A percentile compares a stretch with the other conserved stretches of the same genome.
These are phyloP conservation scores for Tor tambroides DNA, from an alignment of 2,113 vertebrate species.

Conservation along the genomic window DNA sequence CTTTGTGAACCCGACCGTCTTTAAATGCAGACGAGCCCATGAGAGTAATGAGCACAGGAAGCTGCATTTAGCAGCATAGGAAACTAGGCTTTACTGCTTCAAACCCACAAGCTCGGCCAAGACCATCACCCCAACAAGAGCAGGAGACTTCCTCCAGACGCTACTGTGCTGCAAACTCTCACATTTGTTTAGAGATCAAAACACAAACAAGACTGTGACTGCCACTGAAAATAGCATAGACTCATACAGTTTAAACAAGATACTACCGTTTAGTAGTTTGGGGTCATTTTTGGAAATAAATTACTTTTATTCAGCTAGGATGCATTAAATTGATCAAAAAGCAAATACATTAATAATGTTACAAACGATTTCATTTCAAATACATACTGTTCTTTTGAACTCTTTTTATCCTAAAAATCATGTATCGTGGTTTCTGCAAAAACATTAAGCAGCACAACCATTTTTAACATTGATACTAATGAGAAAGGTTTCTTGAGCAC, in stretches of 20 bases:
- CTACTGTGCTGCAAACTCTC: slow-evolving; percentile 1
- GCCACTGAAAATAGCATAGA: not conserved
- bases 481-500: not conserved
- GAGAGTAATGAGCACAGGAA: slow-evolving; percentile 51
- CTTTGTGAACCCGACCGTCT: slow-evolving; percentile 6
- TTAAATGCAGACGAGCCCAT: not conserved
- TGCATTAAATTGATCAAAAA: not conserved
- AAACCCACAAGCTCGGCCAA: slow-evolving; percentile 42
- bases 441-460: too few species aligned
- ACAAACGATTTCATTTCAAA: not conserved
- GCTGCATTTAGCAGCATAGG: slow-evolving; percentile 31
- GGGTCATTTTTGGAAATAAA: not conserved
- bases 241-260: not conserved
- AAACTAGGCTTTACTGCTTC: slow-evolving; percentile 40
- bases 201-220: not conserved
- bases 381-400: not conserved
- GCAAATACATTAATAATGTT: too few species aligned
- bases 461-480: not conserved
- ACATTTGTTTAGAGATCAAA: slow-evolving; percentile 34
- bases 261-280: not conserved
- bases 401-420: too few species aligned
- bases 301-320: not conserved
- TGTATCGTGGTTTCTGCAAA: not conserved
- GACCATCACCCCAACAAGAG: slow-evolving; percentile 11
- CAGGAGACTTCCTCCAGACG: slow-evolving; percentile 34